A percentile compares a stretch with the other conserved stretches of the same genome.
Evolutionary conservation across 2,113 vertebrate species (phyloP).

Genomic region (Aepyceros melampus): DNA sequence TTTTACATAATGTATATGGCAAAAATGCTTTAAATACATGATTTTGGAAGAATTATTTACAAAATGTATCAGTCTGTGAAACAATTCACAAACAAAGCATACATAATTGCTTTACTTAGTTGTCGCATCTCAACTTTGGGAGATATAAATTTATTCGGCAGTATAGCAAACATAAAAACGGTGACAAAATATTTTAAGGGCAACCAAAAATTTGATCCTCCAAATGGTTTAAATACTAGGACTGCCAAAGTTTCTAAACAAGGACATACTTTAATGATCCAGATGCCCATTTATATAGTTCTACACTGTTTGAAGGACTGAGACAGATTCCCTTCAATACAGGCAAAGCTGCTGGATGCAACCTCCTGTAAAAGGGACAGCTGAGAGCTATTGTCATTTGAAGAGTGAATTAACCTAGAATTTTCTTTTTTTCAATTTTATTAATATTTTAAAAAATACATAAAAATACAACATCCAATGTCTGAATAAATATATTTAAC

Average conservation of each 20-base stretch:
- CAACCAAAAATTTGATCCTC: slow-evolving; percentile 80
- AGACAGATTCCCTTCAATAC: slow-evolving; percentile 55
- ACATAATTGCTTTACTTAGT: slow-evolving; percentile 77
- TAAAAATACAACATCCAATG: slow-evolving; percentile 94
- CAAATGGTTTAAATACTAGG: slow-evolving; percentile 78
- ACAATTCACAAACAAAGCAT: slow-evolving; percentile 85
- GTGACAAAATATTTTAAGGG: slow-evolving; percentile 78
- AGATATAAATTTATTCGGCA: slow-evolving; percentile 81
- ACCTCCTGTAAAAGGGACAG: slow-evolving; percentile 75
- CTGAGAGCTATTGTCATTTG: slow-evolving; percentile 77
- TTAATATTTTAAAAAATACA: slow-evolving; percentile 95
- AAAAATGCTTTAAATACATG: slow-evolving; percentile 94
- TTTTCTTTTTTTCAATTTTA: slow-evolving; percentile 87
- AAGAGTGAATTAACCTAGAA: slow-evolving; percentile 87
- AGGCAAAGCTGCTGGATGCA: slow-evolving; percentile 56
- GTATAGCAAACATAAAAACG: slow-evolving; percentile 79
- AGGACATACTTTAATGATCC: slow-evolving; percentile 64
- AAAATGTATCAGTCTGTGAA: slow-evolving; percentile 82
- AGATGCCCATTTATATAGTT: slow-evolving; percentile 74
- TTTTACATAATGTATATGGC: slow-evolving; percentile 93
- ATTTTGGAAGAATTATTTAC: slow-evolving; percentile 92
- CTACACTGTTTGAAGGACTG: slow-evolving; percentile 47
- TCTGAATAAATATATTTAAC: slow-evolving; percentile 99
- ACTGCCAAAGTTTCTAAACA: slow-evolving; percentile 83
- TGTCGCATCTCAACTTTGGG: slow-evolving; percentile 82